Conservation (phyloP, 2,888 invertebrate genomes). For the Entomobrya multifasciata region DNA sequence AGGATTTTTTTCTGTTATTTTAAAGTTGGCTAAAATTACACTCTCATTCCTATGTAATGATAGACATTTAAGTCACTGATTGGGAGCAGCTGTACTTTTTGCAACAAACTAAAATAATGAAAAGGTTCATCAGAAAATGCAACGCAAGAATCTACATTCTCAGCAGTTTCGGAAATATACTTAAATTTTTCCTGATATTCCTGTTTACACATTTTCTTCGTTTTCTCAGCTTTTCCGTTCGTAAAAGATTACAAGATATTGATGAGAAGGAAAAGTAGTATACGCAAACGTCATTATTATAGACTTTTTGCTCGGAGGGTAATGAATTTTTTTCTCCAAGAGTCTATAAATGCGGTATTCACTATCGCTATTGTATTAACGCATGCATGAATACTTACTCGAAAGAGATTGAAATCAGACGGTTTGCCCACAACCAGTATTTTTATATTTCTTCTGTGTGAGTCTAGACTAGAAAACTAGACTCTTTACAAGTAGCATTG, state of each 20-base stretch:
- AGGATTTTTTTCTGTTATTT: conserved; percentile 7
- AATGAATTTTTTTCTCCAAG: too few species aligned
- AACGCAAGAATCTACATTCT: not conserved
- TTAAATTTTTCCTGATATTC: not conserved
- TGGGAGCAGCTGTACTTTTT: conserved; percentile 31
- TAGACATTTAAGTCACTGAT: conserved; percentile 21
- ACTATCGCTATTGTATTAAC: too few species aligned
- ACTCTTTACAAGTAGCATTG: not conserved
- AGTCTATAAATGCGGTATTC: too few species aligned
- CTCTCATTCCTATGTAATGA: not conserved
- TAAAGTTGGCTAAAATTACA: conserved; percentile 1
- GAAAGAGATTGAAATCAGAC: not conserved
- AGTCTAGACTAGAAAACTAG: not conserved
- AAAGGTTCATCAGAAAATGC: not conserved
- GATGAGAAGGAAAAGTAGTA: too few species aligned
- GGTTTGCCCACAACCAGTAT: not conserved
- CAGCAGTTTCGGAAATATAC: not conserved
- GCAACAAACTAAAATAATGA: not conserved
- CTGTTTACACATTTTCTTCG: conserved; percentile 16
- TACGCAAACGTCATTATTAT: not conserved
- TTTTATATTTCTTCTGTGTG: not conserved
- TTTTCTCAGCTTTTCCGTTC: conserved; percentile 11
- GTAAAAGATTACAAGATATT: too few species aligned
- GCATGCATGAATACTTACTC: too few species aligned
- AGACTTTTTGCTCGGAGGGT: not conserved